Conservation (phyloP, 2,113 vertebrate species). For the Zosterops pallidus region DNA sequence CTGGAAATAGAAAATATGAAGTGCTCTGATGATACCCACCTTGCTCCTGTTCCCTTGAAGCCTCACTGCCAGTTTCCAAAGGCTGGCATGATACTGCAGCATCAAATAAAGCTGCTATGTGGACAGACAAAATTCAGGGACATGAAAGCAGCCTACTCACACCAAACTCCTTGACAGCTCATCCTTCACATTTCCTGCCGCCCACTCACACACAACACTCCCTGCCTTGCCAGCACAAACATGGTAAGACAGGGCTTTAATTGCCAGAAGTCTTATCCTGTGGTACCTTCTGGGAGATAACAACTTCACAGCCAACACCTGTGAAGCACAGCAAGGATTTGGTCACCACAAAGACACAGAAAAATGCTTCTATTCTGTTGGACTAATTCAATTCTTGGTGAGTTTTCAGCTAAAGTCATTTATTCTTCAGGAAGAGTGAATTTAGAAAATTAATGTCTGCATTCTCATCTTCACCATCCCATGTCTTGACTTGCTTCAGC, state of each 20-base stretch:
- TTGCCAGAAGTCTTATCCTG: not conserved
- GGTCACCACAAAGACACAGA: not conserved
- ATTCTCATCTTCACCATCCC: not conserved
- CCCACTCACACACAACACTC: not conserved
- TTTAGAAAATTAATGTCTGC: not conserved
- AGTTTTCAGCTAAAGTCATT: not conserved
- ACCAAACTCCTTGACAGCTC: not conserved
- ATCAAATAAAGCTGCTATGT: not conserved
- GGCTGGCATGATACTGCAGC: not conserved
- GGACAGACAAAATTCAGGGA: not conserved
- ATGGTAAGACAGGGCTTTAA: not conserved
- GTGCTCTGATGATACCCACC: not conserved
- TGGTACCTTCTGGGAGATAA: not conserved
- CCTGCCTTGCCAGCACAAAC: not conserved
- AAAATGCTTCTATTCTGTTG: not conserved
- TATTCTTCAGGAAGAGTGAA: not conserved
- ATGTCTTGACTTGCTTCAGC: not conserved
- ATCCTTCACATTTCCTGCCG: constrained; percentile 1
- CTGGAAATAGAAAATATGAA: not conserved
- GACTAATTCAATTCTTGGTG: not conserved
- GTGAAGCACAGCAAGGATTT: not conserved
- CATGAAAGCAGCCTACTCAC: not conserved
- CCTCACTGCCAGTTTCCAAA: not conserved
- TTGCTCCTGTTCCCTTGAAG: not conserved
- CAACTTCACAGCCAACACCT: not conserved